Conservation (phyloP, 92 coral and sea anemone species). For the Paramuricea clavata region DNA sequence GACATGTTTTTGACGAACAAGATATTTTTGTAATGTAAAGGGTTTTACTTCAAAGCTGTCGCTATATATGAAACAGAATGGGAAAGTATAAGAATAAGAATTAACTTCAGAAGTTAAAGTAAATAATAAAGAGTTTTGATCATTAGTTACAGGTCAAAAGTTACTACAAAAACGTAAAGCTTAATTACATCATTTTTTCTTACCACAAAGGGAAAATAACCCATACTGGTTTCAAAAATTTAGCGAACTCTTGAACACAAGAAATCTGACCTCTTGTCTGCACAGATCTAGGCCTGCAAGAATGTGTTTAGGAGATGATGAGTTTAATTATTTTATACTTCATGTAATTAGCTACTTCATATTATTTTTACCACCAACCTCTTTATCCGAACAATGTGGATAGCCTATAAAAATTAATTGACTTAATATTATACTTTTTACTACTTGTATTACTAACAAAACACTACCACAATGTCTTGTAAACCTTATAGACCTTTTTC, state of each 20-base stretch:
- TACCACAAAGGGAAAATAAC: conserved; percentile 83
- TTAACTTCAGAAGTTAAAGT: neutral
- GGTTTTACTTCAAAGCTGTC: conserved; percentile 74
- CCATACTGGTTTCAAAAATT: conserved; percentile 86
- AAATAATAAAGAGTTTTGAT: no score
- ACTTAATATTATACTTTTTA: neutral
- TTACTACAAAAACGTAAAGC: neutral
- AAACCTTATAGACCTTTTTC: no score
- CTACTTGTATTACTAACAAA: neutral
- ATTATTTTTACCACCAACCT: conserved; percentile 60
- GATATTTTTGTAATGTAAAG: conserved; percentile 80
- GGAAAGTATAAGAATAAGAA: no score
- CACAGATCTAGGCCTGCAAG: conserved; percentile 87
- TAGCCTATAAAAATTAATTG: conserved; percentile 61
- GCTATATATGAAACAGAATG: conserved; percentile 60
- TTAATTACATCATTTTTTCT: neutral
- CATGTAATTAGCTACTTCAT: no score
- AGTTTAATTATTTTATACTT: no score
- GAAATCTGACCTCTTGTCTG: conserved; percentile 97
- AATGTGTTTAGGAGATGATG: no score
- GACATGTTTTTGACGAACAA: conserved; percentile 86
- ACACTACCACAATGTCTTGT: no score
- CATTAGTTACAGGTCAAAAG: no score
- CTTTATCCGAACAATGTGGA: conserved; percentile 76
- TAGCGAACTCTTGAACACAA: conserved; percentile 89